These are phyloP conservation scores for Enteromius unitaeniatus DNA, from an alignment of 2,797 vertebrate species.

Conservation along the genomic window DNA sequence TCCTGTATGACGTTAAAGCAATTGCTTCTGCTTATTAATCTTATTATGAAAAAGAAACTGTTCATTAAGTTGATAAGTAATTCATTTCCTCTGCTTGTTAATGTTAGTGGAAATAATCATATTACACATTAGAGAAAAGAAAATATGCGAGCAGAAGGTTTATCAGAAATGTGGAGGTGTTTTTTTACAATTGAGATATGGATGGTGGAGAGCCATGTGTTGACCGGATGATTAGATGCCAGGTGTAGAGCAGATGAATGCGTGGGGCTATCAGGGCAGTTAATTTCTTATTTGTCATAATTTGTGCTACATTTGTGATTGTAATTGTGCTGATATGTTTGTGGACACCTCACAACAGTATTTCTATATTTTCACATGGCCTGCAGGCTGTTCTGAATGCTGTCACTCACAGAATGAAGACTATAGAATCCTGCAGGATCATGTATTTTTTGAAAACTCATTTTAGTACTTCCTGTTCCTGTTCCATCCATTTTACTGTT, in stretches of 20 bases:
- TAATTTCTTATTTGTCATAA: slow-evolving; percentile 18
- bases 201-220: slow-evolving; percentile 19
- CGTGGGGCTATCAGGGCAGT: background rate
- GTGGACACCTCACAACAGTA: background rate
- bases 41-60: background rate
- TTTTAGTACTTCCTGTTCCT: background rate
- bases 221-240: slow-evolving; percentile 25
- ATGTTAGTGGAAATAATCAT: background rate
- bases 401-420: background rate
- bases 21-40: background rate
- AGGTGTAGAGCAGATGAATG: slow-evolving; percentile 19
- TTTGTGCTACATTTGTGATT: slow-evolving; percentile 18
- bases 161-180: slow-evolving; percentile 28
- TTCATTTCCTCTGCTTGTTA: background rate
- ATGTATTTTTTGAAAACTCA: background rate
- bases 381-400: background rate
- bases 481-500: too few species aligned
- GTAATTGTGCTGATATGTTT: slow-evolving; percentile 15
- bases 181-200: slow-evolving; percentile 15
- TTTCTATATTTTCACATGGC: slow-evolving; percentile 14
- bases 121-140: background rate
- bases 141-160: slow-evolving; percentile 21
- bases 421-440: background rate
- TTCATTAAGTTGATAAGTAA: background rate
- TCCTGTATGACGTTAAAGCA: background rate